phyloP scores from a whole-genome alignment of 2,888 invertebrate genomes.

The Eristalis arbustorum region DNA sequence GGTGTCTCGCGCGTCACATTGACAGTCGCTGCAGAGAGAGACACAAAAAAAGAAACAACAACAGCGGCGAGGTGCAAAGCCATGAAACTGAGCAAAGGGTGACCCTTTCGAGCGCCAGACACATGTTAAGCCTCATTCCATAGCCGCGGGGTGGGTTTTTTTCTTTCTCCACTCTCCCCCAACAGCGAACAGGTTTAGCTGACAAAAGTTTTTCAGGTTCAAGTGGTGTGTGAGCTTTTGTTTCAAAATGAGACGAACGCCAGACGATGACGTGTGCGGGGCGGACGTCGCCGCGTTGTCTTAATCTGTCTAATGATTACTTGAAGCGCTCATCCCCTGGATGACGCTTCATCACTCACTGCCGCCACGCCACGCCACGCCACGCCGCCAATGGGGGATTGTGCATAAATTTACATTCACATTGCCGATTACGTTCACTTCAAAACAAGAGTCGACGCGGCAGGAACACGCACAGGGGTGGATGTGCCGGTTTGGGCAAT shows the following conservation, averaged over 20 bases:
- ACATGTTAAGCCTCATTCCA: slow-evolving; percentile 25
- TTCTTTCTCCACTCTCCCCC: slow-evolving; percentile 5
- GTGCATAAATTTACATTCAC: slow-evolving; percentile 66
- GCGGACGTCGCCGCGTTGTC: slow-evolving; percentile 10
- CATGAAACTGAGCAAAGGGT: slow-evolving; percentile 35
- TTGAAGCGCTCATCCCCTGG: slow-evolving; percentile 36
- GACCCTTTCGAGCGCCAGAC: slow-evolving; percentile 35
- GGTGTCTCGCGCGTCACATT: slow-evolving; percentile 30
- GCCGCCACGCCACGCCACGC: neutral
- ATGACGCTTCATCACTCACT: slow-evolving; percentile 15
- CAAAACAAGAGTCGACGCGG: neutral
- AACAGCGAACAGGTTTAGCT: neutral
- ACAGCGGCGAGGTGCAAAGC: slow-evolving; percentile 31
- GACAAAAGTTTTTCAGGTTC: slow-evolving; percentile 57
- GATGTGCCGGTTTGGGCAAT: neutral
- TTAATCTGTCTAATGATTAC: slow-evolving; percentile 70
- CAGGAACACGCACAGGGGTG: neutral
- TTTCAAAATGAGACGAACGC: slow-evolving; percentile 3
- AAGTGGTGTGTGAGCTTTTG: slow-evolving; percentile 44
- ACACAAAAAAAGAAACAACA: neutral
- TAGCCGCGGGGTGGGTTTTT: slow-evolving; percentile 28
- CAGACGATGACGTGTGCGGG: neutral
- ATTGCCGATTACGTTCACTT: slow-evolving; percentile 38
- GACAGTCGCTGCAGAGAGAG: neutral
- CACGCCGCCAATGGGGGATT: slow-evolving; percentile 15